A percentile compares a stretch with the other conserved stretches of the same genome.
These are phyloP conservation scores for Didymodactylos carnosus DNA, from an alignment of 2,888 invertebrate genomes.

Conservation along the genomic window DNA sequence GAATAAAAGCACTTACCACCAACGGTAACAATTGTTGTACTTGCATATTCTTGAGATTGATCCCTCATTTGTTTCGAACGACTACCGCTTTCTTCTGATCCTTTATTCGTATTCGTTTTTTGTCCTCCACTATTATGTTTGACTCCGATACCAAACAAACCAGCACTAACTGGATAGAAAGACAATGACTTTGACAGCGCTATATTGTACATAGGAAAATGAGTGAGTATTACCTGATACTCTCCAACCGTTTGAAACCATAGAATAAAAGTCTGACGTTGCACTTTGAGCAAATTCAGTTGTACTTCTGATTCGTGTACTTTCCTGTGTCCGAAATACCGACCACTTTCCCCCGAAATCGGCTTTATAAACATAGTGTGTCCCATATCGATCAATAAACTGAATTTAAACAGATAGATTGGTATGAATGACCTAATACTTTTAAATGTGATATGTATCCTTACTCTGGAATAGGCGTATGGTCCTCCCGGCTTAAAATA, in stretches of 20 bases:
- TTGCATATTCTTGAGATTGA: no score
- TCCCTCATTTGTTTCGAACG: no score
- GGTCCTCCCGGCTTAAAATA: slow-evolving; percentile 6
- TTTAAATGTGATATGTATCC: not conserved
- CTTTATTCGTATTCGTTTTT: no score
- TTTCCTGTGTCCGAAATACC: slow-evolving; percentile 6
- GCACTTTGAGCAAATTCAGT: slow-evolving; percentile 1
- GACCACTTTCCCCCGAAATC: slow-evolving; percentile 7
- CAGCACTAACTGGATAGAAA: no score
- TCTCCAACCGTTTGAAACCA: slow-evolving; percentile 3
- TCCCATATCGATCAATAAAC: slow-evolving; percentile 5
- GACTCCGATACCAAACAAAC: no score
- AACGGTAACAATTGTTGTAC: no score
- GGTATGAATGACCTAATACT: not conserved
- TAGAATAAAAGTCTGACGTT: not conserved
- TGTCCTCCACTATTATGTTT: no score
- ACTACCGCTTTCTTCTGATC: no score
- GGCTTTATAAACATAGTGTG: slow-evolving; percentile 1
- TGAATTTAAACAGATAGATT: not conserved
- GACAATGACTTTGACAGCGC: no score
- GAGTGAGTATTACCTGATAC: not conserved
- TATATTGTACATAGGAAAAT: no score
- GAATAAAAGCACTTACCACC: no score
- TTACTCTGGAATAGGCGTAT: not conserved
- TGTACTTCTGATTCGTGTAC: not conserved